Percentiles rank a stretch among this genome's conserved stretches.
Conservation (phyloP, 2,113 vertebrate genomes). For the Leptobrachium ailaonicum region DNA sequence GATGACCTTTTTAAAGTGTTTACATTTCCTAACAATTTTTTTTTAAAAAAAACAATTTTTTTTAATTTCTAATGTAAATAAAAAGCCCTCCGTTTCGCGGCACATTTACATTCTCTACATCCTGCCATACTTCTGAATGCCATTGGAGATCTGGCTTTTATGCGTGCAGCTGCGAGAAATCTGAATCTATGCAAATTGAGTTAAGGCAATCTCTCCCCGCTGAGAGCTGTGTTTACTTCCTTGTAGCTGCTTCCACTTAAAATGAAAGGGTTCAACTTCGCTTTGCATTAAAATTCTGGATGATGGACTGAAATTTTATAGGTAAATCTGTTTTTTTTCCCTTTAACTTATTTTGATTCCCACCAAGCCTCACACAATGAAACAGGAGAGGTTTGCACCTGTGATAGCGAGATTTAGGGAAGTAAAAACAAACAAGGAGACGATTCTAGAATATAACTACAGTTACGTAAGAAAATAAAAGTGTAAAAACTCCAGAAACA, state of each 20-base stretch:
- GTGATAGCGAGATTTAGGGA: too few relatives aligned
- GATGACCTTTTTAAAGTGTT: not conserved
- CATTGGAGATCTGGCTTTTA: slow-evolving; percentile 23
- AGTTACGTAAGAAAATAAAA: too few relatives aligned
- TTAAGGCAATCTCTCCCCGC: slow-evolving; percentile 26
- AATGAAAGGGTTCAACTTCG: slow-evolving; percentile 9
- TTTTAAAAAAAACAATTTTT: not conserved
- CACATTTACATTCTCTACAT: slow-evolving; percentile 12
- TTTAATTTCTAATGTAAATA: slow-evolving; percentile 27
- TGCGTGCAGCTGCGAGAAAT: slow-evolving; percentile 38
- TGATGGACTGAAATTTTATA: slow-evolving; percentile 16
- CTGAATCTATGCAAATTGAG: slow-evolving; percentile 37
- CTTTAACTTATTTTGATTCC: slow-evolving; percentile 17
- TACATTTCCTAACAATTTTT: not conserved
- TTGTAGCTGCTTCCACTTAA: slow-evolving; percentile 27
- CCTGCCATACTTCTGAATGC: slow-evolving; percentile 26
- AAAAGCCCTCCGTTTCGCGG: not conserved
- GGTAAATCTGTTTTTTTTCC: not conserved
- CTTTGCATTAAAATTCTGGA: slow-evolving; percentile 22
- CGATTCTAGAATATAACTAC: too few relatives aligned
- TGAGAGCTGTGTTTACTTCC: slow-evolving; percentile 34
- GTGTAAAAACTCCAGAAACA: too few relatives aligned
- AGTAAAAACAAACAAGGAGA: too few relatives aligned
- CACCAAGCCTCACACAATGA: too few relatives aligned
- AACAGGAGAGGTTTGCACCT: too few relatives aligned